Conservation (phyloP, 2,113 vertebrate species). For the Solenodon paradoxus region DNA sequence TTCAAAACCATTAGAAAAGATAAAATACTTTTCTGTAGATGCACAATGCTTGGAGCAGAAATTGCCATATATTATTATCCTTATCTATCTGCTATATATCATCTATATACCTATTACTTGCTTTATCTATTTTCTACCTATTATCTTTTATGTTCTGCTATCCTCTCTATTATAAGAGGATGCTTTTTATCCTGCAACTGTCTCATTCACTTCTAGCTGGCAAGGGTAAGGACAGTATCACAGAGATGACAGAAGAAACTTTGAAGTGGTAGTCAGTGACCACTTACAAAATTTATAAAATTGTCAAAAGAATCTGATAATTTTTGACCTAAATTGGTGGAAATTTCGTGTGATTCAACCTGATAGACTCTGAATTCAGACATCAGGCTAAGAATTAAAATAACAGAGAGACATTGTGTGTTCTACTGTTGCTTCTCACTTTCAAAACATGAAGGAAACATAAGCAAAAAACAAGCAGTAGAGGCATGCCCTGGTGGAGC, state of each 20-base stretch:
- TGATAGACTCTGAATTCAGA: background rate
- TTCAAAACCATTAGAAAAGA: background rate
- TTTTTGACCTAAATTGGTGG: background rate
- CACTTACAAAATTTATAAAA: background rate
- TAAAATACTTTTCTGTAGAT: background rate
- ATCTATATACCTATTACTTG: background rate
- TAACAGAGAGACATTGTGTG: background rate
- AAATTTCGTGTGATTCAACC: background rate
- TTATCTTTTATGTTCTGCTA: background rate
- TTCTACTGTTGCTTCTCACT: background rate
- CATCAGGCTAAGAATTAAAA: background rate
- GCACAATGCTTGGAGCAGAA: background rate
- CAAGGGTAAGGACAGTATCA: background rate
- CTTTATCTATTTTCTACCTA: background rate
- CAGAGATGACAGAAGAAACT: background rate
- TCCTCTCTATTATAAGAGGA: background rate
- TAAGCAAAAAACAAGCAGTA: background rate
- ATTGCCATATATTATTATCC: background rate
- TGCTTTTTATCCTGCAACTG: background rate
- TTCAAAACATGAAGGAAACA: background rate
- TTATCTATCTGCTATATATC: background rate
- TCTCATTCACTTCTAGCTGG: background rate
- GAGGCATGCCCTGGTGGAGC: too few relatives aligned
- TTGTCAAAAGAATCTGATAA: background rate
- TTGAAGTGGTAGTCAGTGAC: background rate